Percentiles rank a stretch among this genome's conserved stretches.
phyloP scores from a whole-genome alignment of 1,140 invertebrate genomes.

The Carposina sasakii region DNA sequence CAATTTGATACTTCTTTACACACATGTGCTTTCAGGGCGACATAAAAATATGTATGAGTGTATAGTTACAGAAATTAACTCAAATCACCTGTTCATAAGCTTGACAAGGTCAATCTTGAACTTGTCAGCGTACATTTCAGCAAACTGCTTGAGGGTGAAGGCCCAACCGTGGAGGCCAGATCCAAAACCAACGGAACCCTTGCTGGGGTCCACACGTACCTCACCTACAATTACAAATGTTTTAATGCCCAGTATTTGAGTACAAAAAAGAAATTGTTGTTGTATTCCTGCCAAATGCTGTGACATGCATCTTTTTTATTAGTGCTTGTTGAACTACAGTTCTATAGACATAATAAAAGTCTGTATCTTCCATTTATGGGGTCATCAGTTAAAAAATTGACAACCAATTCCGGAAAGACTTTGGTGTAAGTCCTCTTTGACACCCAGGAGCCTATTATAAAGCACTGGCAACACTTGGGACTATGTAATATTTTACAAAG shows the following conservation, averaged over 20 bases:
- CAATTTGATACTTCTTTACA: too few species aligned
- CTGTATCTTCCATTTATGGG: slow-evolving; percentile 48
- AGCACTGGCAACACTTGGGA: slow-evolving; percentile 48
- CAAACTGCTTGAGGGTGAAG: slow-evolving; percentile 99
- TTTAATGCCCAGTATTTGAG: too few species aligned
- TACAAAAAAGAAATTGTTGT: too few species aligned
- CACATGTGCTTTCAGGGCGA: too few species aligned
- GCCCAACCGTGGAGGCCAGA: slow-evolving; percentile 99
- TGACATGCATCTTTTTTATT: too few species aligned
- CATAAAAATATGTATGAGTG: too few species aligned
- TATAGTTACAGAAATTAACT: too few species aligned
- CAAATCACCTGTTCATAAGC: slow-evolving; percentile 90
- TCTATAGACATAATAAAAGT: too few species aligned
- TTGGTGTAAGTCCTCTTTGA: slow-evolving; percentile 45
- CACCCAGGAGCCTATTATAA: slow-evolving; percentile 37
- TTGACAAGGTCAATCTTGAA: slow-evolving; percentile 98
- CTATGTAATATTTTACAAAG: too few species aligned
- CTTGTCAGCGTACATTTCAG: slow-evolving; percentile 98
- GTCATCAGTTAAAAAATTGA: slow-evolving; percentile 25
- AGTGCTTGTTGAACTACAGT: too few species aligned
- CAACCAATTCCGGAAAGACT: slow-evolving; percentile 49
- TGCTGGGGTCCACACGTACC: slow-evolving; percentile 96
- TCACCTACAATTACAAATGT: too few species aligned
- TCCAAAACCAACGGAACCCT: slow-evolving; percentile 99
- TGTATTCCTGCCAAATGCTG: too few species aligned